These are phyloP conservation scores for Silurus meridionalis DNA, from an alignment of 2,113 vertebrate species.

Conservation along the genomic window DNA sequence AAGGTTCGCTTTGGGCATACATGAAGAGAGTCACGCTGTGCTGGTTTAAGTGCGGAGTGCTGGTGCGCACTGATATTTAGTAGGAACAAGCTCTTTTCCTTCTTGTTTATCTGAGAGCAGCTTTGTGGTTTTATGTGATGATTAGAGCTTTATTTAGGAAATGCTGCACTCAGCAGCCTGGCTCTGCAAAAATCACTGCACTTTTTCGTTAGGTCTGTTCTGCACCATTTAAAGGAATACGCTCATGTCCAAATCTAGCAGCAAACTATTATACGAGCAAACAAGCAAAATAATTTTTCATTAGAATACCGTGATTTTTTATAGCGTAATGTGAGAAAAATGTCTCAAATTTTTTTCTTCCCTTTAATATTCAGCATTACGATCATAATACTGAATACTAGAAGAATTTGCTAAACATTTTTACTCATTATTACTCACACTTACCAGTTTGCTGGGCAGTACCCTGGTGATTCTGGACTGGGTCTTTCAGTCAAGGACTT, in stretches of 20 bases:
- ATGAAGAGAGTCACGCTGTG: not conserved
- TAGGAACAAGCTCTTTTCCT: not conserved
- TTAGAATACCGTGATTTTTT: not conserved
- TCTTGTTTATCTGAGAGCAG: not conserved
- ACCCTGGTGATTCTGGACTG: not conserved
- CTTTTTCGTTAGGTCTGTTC: not conserved
- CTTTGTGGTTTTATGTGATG: not conserved
- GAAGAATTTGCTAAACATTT: not conserved
- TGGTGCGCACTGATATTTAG: not conserved
- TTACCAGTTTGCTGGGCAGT: not conserved
- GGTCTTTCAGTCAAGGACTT: not conserved
- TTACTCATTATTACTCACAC: not conserved
- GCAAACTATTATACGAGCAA: no score
- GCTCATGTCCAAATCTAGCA: not conserved
- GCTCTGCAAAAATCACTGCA: not conserved
- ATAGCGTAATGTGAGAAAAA: not conserved
- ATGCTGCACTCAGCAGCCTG: conserved; percentile 2
- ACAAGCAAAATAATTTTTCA: not conserved
- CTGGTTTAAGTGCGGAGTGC: not conserved
- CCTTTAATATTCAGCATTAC: no score
- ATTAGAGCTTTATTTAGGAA: conserved; percentile 32
- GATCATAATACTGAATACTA: not conserved
- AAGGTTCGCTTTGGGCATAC: not conserved
- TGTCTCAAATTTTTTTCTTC: not conserved
- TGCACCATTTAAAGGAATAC: not conserved